Evolutionary conservation across 2,888 invertebrate genomes (phyloP), one percentile per base, ranked within the genome.

Genomic region (Drosophila villosipedis): DNA sequence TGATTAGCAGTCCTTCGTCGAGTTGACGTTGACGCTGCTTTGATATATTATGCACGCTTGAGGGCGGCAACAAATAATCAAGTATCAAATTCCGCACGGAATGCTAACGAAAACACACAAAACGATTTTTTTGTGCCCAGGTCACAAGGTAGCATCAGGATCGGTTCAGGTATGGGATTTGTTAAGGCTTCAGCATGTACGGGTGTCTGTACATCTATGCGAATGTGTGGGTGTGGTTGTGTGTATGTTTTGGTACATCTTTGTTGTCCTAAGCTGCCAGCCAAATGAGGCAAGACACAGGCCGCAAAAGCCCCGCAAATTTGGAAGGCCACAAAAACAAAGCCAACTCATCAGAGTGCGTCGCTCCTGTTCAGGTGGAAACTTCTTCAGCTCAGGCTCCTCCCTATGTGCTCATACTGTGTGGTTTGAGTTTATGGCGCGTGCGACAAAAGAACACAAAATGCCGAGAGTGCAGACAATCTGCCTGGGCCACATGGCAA

Each of bases 1-100:
- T 67, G 69, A 58, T 80, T 79, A 54, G 47, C 10, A 66, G 79
- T 19, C 67, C 54, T 70, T 43, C 50, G 70, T 73, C 66, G 71
- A 72, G 76, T 73, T 78, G 90, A 87, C 85, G 82, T 88, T 85
- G 91, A 83, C 76, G 91, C 79, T 66, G 72, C 91, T 87, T 91
- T 87, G 91, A 91, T 90, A 87, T 91, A 91, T 87, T 90, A 87
- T 91, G 91, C 89, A 91, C 82, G 86, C 86, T 83, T 81, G 82
- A 89, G 91, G 91, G 84, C 89, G 77, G 86, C 91, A 90, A 90
- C 89, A 86, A 90, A 86, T 86, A 86, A 86, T 86, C 86, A 86
- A 86, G 86, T 89, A 86, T 86, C 86, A 86, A 90, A 86, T 90
- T 90, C 91, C 91, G 76, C 84, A 86, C 88, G 86, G 91, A 90